phyloP scores from a whole-genome alignment of 2,797 vertebrate species.

The Clarias platycephalus region DNA sequence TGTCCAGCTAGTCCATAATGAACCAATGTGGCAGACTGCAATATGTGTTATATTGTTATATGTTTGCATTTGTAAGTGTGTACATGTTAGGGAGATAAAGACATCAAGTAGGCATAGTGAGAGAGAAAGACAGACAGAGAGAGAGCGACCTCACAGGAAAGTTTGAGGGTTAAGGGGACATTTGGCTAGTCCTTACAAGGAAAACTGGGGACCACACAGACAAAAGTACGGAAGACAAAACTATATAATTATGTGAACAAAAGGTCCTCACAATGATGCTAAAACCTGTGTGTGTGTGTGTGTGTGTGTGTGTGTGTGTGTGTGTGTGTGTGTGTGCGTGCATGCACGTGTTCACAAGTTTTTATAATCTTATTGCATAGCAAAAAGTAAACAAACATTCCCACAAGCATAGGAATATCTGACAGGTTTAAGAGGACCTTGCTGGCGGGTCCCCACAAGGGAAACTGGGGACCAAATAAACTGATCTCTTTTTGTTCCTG shows the following conservation, averaged over 20 bases:
- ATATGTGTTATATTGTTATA: conserved; percentile 54
- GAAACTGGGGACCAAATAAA: background rate
- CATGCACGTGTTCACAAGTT: conserved; percentile 14
- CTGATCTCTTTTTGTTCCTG: background rate
- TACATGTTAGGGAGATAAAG: conserved; percentile 28
- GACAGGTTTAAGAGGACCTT: background rate
- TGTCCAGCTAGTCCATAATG: conserved; percentile 58
- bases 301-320: background rate
- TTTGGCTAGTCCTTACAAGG: no score
- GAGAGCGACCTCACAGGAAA: no score
- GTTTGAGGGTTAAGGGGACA: no score
- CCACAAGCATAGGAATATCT: background rate
- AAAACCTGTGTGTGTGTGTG: no score
- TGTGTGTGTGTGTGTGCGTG: background rate
- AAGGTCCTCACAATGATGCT: no score
- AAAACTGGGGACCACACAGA: no score
- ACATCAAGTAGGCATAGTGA: background rate
- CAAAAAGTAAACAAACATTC: background rate
- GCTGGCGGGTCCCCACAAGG: background rate
- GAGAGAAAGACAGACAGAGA: background rate
- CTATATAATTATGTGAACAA: no score
- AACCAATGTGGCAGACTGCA: background rate
- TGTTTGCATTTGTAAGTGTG: conserved; percentile 37
- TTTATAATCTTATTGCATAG: conserved; percentile 19
- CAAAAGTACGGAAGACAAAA: no score